Evolutionary conservation across 2,888 invertebrate species (phyloP), one percentile per base, ranked within the genome.

Genomic region (Oligia strigilis): DNA sequence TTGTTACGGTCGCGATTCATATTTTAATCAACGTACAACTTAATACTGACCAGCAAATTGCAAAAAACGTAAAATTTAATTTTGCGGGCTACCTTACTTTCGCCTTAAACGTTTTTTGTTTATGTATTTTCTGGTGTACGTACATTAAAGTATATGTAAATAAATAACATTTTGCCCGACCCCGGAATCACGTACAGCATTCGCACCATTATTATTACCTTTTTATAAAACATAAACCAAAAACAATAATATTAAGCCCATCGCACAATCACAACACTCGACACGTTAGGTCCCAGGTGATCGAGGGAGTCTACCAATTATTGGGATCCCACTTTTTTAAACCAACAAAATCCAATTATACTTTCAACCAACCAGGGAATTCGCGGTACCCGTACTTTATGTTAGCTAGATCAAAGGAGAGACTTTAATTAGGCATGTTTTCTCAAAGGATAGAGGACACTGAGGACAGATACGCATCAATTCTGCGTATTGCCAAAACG

Each of bases 261-360:
- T 40, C 40, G 43, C 36, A 52, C 49, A 60, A 64, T 55, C 62
- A 14, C 29, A 52, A n/a, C 13, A 58, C 49, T 52, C 23, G 58
- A 69, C 81, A 19, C 23, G 71, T 40, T 71, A 74, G 86, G 86
- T 83, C 86, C 86, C 86, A 86, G 82, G 83, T 83, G 83, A 23
- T 71, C 13, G 36, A 36, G 36, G 14, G 73, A 71, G 58, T 14
- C 60, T 72, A 66, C 70, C 86, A 86, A 86, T 86, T 86, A 86
- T 84, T 77, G 76, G 62, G 23, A 64, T 29, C 49, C 73, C 49
- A 82, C 36, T 71, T 84, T 85, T 83, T 70, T 64, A 73, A 83
- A 81, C 52, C 82, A 71, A 83, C 83, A 76, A 76, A 83, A 86
- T 82, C 83, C 86, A 86, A 84, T 84, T 82, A 84, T 64, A 67